These are phyloP conservation scores for Drosophila sproati DNA, from an alignment of 1,140 invertebrate genomes.

Conservation along the genomic window DNA sequence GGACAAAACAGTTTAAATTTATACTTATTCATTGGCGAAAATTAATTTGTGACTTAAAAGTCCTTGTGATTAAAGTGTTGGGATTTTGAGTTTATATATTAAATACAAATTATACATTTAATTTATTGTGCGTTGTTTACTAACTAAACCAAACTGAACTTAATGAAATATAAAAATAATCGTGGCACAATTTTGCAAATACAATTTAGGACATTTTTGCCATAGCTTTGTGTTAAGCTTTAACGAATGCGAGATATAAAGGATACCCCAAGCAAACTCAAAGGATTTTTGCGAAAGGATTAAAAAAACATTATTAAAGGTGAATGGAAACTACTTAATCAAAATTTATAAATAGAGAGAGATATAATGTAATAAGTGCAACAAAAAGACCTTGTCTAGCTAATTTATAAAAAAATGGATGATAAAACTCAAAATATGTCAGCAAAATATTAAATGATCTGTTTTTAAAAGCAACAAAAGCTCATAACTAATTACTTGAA, in stretches of 20 bases:
- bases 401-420: slow-evolving; percentile 3
- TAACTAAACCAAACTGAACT: slow-evolving; percentile 46
- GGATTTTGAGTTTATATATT: background rate
- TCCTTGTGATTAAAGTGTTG: background rate
- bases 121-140: slow-evolving; percentile 13
- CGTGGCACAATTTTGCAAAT: slow-evolving; percentile 79
- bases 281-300: slow-evolving; percentile 12
- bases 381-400: background rate
- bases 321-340: background rate
- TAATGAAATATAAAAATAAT: slow-evolving; percentile 84
- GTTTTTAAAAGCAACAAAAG: background rate
- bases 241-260: slow-evolving; percentile 20
- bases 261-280: background rate
- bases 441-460: background rate
- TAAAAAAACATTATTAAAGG: slow-evolving; percentile 7
- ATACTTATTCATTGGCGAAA: background rate
- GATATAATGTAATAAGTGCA: background rate
- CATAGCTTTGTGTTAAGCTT: slow-evolving; percentile 16
- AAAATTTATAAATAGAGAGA: background rate
- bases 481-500: too few species aligned
- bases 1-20: background rate
- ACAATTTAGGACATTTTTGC: slow-evolving; percentile 81
- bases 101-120: background rate
- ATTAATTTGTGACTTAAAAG: background rate
- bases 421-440: background rate